A percentile compares a stretch with the other conserved stretches of the same genome.
These are phyloP conservation scores for Pseudomyrmex sp. DNA, from an alignment of 1,140 invertebrate species.

Conservation along the genomic window DNA sequence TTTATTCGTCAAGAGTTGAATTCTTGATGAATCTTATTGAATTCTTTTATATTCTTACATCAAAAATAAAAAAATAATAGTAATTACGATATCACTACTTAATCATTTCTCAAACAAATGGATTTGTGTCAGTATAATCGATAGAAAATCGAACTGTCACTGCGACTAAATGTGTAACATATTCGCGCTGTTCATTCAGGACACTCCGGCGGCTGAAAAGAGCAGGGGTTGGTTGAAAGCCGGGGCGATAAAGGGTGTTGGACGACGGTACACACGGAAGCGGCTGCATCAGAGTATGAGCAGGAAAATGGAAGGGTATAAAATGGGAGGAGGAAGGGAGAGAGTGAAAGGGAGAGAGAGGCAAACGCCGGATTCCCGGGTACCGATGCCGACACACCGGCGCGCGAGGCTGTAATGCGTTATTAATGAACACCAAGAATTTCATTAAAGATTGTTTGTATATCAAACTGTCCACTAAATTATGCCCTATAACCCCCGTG, in stretches of 20 bases:
- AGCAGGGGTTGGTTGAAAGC: conserved; percentile 40
- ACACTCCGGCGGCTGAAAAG: conserved; percentile 1
- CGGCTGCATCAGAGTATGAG: conserved; percentile 48
- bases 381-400: conserved; percentile 72
- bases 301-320: conserved; percentile 51
- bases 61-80: too few species aligned
- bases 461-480: conserved; percentile 89
- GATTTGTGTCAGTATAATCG: not conserved
- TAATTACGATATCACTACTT: too few species aligned
- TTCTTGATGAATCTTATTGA: too few species aligned
- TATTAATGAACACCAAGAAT: conserved; percentile 90
- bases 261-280: conserved; percentile 50
- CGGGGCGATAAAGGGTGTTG: conserved; percentile 62
- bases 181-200: conserved; percentile 23
- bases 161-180: conserved; percentile 17
- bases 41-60: too few species aligned
- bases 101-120: not conserved
- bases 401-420: conserved; percentile 86
- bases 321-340: conserved; percentile 28
- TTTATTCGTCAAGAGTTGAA: too few species aligned
- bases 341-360: conserved; percentile 6
- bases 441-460: conserved; percentile 90
- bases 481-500: conserved; percentile 85
- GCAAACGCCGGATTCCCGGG: conserved; percentile 65
- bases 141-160: conserved; percentile 13